Conservation (phyloP, 2,888 invertebrate genomes). For the Eurytoma californica region DNA sequence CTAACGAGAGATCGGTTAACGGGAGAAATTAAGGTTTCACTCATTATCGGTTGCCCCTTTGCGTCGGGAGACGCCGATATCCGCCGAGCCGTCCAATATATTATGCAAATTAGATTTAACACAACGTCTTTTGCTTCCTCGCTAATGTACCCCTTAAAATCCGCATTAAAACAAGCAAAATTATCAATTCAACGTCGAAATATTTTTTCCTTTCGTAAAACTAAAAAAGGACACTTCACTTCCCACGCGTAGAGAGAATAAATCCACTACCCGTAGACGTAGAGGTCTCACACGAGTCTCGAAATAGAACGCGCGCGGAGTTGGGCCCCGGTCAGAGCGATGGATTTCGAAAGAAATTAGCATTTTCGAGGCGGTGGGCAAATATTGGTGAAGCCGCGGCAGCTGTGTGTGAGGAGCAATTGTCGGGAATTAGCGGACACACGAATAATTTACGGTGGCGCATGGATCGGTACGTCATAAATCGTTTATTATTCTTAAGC, state of each 20-base stretch:
- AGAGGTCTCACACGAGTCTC: too few relatives aligned
- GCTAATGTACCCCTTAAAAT: too few relatives aligned
- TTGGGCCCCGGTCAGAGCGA: background rate
- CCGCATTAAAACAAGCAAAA: too few relatives aligned
- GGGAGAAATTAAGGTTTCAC: slow-evolving; percentile 45
- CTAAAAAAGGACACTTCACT: too few relatives aligned
- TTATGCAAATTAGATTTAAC: slow-evolving; percentile 46
- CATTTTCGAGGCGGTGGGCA: background rate
- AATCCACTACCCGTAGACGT: too few relatives aligned
- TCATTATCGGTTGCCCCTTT: slow-evolving; percentile 40
- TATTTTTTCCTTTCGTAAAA: too few relatives aligned
- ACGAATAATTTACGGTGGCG: slow-evolving; percentile 25
- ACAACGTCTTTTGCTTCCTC: background rate
- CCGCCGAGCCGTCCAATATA: slow-evolving; percentile 27
- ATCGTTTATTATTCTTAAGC: slow-evolving; percentile 19
- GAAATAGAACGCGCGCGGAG: too few relatives aligned
- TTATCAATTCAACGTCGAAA: too few relatives aligned
- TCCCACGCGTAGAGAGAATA: too few relatives aligned
- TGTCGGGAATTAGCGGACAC: slow-evolving; percentile 8
- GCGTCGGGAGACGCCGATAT: slow-evolving; percentile 30
- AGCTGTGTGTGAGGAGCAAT: slow-evolving; percentile 21
- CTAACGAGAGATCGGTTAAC: slow-evolving; percentile 34
- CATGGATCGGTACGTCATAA: slow-evolving; percentile 15
- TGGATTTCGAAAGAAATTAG: slow-evolving; percentile 32
- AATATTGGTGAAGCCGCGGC: slow-evolving; percentile 7